Evolutionary conservation across 2,113 vertebrate species (phyloP).

Genomic region (Camarhynchus parvulus): DNA sequence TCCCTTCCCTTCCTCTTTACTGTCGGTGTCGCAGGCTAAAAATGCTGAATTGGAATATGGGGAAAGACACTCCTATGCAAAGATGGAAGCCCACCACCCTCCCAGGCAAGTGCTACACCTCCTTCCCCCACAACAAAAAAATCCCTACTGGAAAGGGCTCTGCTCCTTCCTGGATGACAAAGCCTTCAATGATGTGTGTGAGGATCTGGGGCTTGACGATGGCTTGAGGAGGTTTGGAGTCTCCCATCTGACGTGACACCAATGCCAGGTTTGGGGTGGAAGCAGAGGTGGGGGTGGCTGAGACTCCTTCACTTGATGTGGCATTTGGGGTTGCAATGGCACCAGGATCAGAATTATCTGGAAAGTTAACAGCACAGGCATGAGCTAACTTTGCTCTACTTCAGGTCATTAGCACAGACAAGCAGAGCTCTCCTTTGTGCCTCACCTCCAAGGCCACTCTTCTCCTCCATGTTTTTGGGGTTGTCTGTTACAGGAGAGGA

Average conservation of each 20-base stretch:
- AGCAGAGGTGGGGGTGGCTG: conserved; percentile 42
- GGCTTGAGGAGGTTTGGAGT: conserved; percentile 91
- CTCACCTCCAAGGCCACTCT: conserved; percentile 73
- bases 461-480: conserved; percentile 73
- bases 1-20: neutral
- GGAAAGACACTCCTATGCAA: neutral
- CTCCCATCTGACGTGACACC: conserved; percentile 80
- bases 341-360: conserved; percentile 76
- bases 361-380: conserved; percentile 16
- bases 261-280: conserved; percentile 70
- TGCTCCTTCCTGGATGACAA: conserved; percentile 98
- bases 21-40: neutral
- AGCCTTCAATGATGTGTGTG: conserved; percentile 97
- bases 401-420: neutral
- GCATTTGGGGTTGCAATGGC: conserved; percentile 31
- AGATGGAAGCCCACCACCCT: neutral
- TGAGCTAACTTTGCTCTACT: neutral
- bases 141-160: conserved; percentile 94
- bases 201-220: conserved; percentile 99
- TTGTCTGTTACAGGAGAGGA: conserved; percentile 72
- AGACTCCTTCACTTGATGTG: conserved; percentile 45
- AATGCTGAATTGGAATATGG: neutral
- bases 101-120: neutral
- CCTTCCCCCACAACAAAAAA: neutral
- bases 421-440: neutral